phyloP scores from a whole-genome alignment of 2,797 vertebrate genomes.

The Neosilurus mollespiculum region DNA sequence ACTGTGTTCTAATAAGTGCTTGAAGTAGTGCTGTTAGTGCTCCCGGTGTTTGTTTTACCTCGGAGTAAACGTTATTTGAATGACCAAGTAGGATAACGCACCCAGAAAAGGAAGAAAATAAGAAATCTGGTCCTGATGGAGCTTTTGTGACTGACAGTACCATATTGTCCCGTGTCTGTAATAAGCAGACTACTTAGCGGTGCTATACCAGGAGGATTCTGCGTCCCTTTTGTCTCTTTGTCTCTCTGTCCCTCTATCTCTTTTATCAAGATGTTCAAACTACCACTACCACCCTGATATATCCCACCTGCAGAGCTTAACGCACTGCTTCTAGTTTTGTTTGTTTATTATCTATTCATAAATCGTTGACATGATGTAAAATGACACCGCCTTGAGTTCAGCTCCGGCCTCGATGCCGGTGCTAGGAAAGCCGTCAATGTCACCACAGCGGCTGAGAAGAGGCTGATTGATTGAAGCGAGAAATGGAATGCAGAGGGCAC shows the following conservation, averaged over 20 bases:
- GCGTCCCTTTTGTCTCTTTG: no score
- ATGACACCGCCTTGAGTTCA: conserved; percentile 39
- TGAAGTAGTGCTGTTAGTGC: background rate
- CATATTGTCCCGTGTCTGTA: no score
- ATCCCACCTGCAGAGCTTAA: no score
- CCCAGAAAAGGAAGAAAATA: background rate
- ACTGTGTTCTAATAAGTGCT: background rate
- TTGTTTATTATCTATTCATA: conserved; percentile 12
- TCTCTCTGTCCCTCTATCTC: no score
- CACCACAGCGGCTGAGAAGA: conserved; percentile 58
- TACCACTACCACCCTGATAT: background rate
- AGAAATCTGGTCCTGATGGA: background rate
- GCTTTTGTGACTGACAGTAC: background rate
- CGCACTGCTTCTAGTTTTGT: background rate
- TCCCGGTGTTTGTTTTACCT: background rate
- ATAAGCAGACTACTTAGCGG: no score
- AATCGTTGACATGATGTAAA: background rate
- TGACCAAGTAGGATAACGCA: background rate
- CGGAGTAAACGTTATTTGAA: background rate
- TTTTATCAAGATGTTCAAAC: no score
- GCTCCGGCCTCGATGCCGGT: conserved; percentile 59
- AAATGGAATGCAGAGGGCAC: conserved; percentile 63
- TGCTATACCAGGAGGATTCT: no score
- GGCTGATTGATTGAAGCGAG: conserved; percentile 72
- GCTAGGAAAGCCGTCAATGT: conserved; percentile 71